Base-by-base conservation (phyloP, 2,113 vertebrate species). In the Terrapene triunguis region DNA sequence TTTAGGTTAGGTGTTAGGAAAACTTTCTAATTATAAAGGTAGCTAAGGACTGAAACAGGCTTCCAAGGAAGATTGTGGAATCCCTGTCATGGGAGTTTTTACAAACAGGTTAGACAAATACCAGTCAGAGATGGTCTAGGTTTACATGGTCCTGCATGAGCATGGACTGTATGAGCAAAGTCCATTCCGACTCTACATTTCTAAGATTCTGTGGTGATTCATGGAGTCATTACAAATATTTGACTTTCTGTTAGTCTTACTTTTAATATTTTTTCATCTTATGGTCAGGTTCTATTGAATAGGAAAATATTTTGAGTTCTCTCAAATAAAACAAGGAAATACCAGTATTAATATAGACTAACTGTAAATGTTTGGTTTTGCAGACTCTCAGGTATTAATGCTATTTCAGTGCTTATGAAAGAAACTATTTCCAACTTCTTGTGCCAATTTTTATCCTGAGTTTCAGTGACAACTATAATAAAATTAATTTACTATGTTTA, bases 201-300 rank as follows among this genome's bases (percentile, higher is more conserved):
- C 65, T 72, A 21, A 38, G 17, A 38, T 24, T 57, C 55, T 57
- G 55, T 51, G 82, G 79, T 93, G 82, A 95, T 87, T 96, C 91
- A 94, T 81, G 82, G 50, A 94, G 54, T 85, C 7, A 0, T 93
- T 95, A 84, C 84, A 25, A 93, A 85, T 88, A 93, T 57, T 90
- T 96, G 5, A 82, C 69, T 96, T 95, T 80, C 42, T 9, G 74
- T 51, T 59, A 76, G 80, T 89, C 89, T 95, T 82, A 84, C 85
- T 89, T 91, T 35, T 89, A 84, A 76, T 88, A 27, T n/a, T 72
- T 38, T 87, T n/a, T 94, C 44, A 72, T 90, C 11, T 57, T 89
- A 10, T n/a, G 85, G 59, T 93, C 69, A 17, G 44, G 29, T 96
- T 97, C 94, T 89, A 85, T 19, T 1, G 6, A 90, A 69, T 22